A percentile compares a stretch with the other conserved stretches of the same genome.
phyloP scores from a whole-genome alignment of 2,888 invertebrate genomes.

The Notodonta dromedarius region DNA sequence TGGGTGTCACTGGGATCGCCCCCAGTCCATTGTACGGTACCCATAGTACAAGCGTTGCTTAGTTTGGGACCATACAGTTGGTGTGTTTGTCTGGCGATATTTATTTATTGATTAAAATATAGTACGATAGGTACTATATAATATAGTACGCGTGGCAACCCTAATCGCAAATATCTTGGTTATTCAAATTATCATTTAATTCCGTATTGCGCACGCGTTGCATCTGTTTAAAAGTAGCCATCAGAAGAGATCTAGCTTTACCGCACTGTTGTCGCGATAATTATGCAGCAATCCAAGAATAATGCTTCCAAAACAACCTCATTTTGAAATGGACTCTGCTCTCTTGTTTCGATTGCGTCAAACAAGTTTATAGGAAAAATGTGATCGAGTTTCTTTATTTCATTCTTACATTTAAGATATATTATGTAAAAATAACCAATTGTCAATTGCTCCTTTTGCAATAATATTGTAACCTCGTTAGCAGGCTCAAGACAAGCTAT shows the following conservation, averaged over 20 bases:
- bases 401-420: slow-evolving; percentile 9
- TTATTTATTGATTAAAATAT: too few species aligned
- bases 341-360: neutral
- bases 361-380: neutral
- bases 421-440: slow-evolving; percentile 11
- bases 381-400: neutral
- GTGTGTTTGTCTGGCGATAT: too few species aligned
- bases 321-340: neutral
- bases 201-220: neutral
- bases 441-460: slow-evolving; percentile 9
- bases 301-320: slow-evolving; percentile 1
- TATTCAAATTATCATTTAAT: too few species aligned
- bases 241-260: neutral
- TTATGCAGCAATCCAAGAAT: neutral
- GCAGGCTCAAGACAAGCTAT: slow-evolving; percentile 5
- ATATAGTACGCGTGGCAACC: too few species aligned
- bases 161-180: too few species aligned
- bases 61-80: too few species aligned
- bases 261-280: neutral
- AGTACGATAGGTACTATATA: too few species aligned
- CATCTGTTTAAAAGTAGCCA: neutral
- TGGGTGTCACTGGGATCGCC: too few species aligned
- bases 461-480: slow-evolving; percentile 1
- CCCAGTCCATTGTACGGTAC: too few species aligned
- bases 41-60: too few species aligned